Base-by-base conservation (phyloP, 1,140 invertebrate species). In the Drosophila arizonae region DNA sequence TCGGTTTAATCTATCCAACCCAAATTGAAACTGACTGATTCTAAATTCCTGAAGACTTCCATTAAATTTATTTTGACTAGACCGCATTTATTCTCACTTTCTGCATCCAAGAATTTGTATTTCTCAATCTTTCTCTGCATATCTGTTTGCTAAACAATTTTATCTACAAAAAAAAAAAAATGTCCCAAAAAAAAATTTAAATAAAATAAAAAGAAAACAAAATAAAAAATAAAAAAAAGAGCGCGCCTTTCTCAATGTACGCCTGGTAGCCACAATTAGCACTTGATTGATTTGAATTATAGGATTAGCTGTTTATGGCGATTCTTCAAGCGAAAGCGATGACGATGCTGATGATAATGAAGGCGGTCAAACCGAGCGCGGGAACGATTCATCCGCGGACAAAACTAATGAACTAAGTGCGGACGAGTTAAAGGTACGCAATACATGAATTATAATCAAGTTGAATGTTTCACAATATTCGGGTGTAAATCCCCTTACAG, bases 251-350 rank as follows among this genome's bases (percentile, higher is more conserved):
- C 33, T 60, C 30, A 68, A 54, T 76, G 54, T 48, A 71, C 39
- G 54, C 48, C 50, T 81, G 75, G 82, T 71, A 78, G 85, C 76
- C 76, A 87, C 67, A 77, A 90, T 78, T 89, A 89, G 81, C 85
- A 89, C 86, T 86, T 80, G 78, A 81, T 75, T 78, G 82, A 88
- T 87, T 88, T 87, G 72, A 89, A 72, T 91, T 91, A 77, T 90
- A 91, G 90, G 90, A 75, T 90, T 91, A 91, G 90, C 90, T 73
- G 90, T 80, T 39, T 91, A 91, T 72, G 90, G 79, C 60, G 87
- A 90, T 87, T 87, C 81, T 73, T 89, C 90, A 57, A 90, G 86
- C 74, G 88, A 91, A 52, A 90, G 73, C 60, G 88, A 76, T 36
- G 76, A 89, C 4, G 56, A 76, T 45, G 11, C 33, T 21, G 67